These are phyloP conservation scores for Standfussiana lucernea DNA, from an alignment of 2,888 invertebrate genomes.

Conservation along the genomic window DNA sequence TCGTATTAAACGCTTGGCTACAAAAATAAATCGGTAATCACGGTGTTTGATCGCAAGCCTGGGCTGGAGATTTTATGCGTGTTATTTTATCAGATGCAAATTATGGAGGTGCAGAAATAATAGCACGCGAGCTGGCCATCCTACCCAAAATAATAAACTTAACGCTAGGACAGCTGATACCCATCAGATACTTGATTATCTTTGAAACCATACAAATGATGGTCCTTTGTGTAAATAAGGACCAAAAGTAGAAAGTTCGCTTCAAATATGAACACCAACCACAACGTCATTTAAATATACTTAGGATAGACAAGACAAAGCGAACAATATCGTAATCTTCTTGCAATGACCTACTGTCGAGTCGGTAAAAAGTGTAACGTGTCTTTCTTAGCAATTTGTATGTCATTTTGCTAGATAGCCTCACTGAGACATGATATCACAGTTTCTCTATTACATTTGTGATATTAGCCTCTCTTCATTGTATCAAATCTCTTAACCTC, in stretches of 20 bases:
- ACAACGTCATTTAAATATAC: background rate
- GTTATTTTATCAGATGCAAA: constrained; percentile 53
- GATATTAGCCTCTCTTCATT: background rate
- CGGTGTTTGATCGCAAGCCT: constrained; percentile 62
- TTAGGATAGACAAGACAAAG: background rate
- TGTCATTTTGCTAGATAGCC: background rate
- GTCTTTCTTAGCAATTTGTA: background rate
- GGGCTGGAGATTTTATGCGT: constrained; percentile 65
- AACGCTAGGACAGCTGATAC: constrained; percentile 17
- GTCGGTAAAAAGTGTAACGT: background rate
- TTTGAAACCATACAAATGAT: constrained; percentile 5
- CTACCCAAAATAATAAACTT: constrained; percentile 27
- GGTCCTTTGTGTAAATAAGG: background rate
- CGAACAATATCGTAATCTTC: background rate
- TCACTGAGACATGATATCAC: background rate
- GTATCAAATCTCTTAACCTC: background rate
- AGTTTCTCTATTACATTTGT: background rate
- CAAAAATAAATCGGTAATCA: constrained; percentile 72
- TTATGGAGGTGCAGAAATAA: constrained; percentile 14
- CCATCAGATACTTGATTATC: constrained; percentile 8
- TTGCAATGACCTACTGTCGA: background rate
- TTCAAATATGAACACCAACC: background rate
- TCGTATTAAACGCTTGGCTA: constrained; percentile 63
- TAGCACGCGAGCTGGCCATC: background rate
- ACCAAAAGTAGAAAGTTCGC: background rate